Evolutionary conservation across 2,888 invertebrate species (phyloP), one percentile per base, ranked within the genome.

Genomic region (Scaeva pyrastri): DNA sequence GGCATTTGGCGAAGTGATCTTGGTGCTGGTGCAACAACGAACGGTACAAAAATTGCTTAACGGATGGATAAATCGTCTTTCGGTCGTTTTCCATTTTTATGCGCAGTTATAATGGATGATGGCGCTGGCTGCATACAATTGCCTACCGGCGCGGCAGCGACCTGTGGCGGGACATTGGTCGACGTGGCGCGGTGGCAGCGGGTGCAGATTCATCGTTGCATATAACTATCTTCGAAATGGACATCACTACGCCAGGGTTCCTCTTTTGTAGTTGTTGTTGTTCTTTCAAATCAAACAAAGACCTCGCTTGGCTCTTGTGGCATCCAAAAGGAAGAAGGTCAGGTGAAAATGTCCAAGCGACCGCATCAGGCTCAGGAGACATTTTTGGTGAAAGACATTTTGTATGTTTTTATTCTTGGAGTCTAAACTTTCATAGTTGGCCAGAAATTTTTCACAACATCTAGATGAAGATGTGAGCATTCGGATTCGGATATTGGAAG

Each of bases 31-130:
- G 31, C 39, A 71, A 71, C 84, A 87, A 87, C 87, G 87, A 87
- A 87, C 87, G 87, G 87, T 87, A 87, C 79, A 87, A 79, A 86
- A 87, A 87, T 87, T 87, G 83, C 83, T 87, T 87, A 87, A 87
- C 87, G 87, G 87, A 87, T 83, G 87, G 87, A 87, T 87, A 87
- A 87, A 87, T 87, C 72, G 86, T 86, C 77, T 77, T 82, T 86
- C 68, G 82, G 82, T 73, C 74, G 86, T 82, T 86, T 86, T 86
- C 86, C 86, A 86, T 86, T 86, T 86, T 86, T 86, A 86, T 86
- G 86, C 86, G 86, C 86, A 86, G 86, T 86, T 86, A 86, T 86
- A 86, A 86, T 86, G 86, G 86, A 86, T 64, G 86, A 86, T 86
- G 86, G 86, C 86, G 86, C 86, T 86, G 86, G 86, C 86, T 86